Conservation (phyloP, 2,797 vertebrate genomes). For the Adelosebastes latens region DNA sequence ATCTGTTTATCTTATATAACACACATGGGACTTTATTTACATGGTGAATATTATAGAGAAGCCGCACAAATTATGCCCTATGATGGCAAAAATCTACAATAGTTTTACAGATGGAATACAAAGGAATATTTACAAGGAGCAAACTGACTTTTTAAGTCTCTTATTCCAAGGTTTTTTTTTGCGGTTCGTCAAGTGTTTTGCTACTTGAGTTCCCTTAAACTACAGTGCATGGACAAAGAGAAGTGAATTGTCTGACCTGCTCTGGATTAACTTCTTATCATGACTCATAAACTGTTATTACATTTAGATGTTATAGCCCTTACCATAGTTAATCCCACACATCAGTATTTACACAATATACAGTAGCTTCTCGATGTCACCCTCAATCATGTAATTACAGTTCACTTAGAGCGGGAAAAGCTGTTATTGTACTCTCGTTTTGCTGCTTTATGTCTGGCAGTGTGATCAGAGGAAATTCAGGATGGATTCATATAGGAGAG, state of each 20-base stretch:
- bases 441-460: neutral
- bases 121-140: neutral
- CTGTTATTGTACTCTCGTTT: neutral
- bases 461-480: slow-evolving; percentile 3
- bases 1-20: slow-evolving; percentile 9
- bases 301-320: neutral
- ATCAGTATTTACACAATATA: slow-evolving; percentile 9
- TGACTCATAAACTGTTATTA: slow-evolving; percentile 31
- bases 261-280: slow-evolving; percentile 10
- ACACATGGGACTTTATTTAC: slow-evolving; percentile 11
- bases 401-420: slow-evolving; percentile 6
- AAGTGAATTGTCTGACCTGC: slow-evolving; percentile 8
- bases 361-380: neutral
- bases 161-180: neutral
- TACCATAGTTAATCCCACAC: slow-evolving; percentile 2
- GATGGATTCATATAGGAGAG: slow-evolving; percentile 12
- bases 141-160: neutral
- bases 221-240: neutral
- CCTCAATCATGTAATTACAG: slow-evolving; percentile 7
- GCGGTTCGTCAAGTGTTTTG: neutral
- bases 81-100: neutral
- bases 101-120: neutral
- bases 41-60: slow-evolving; percentile 16
- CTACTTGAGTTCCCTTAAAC: neutral
- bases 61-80: neutral